Base-by-base conservation (phyloP, 2,113 vertebrate genomes). In the Hippocampus mohnikei region DNA sequence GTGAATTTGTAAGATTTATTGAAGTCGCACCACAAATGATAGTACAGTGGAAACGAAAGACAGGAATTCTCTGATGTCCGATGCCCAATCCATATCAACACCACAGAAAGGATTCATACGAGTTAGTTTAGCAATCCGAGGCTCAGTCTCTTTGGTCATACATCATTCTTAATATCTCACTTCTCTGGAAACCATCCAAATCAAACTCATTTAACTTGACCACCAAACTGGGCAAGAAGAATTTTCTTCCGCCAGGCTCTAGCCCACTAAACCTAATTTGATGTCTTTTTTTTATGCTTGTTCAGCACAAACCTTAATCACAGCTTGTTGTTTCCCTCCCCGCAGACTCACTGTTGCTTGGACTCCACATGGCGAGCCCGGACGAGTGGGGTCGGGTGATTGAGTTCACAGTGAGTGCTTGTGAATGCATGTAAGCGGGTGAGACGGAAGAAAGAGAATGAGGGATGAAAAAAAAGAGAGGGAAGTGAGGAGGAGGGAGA, bases 291-390 rank as follows among this genome's bases (percentile, higher is more conserved):
- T 78, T 52, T 74, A 5, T 81, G 79, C 80, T 78, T 74, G 76
- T 77, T 82, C 69, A 74, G 77, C 75, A 80, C 40, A 63, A 56
- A 69, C 56, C 21, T n/a, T 85, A 86, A 85, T 83, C 72, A 83
- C 84, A 83, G 72, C 56, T 69, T 86, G 40, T 74, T 79, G 75
- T 65, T 74, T 64, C 66, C 70, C 75, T 84, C 78, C 25, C 67
- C 50, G 13, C 75, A 69, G 76, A 55, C 69, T 68, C 63, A 40
- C 64, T 67, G 46, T 77, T 68, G 40, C 11, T 67, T 41, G 69
- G 76, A 53, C 73, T 74, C 69, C 27, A 66, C 76, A 69, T 70
- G 76, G 72, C 15, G 21, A 66, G 76, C 37, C 37, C 71, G 69
- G 77, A 70, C 68, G 74, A 80, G 65, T 72, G 78, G 63, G 62